Evolutionary conservation across 2,888 invertebrate genomes (phyloP).

Genomic region (Euzetes globulus): DNA sequence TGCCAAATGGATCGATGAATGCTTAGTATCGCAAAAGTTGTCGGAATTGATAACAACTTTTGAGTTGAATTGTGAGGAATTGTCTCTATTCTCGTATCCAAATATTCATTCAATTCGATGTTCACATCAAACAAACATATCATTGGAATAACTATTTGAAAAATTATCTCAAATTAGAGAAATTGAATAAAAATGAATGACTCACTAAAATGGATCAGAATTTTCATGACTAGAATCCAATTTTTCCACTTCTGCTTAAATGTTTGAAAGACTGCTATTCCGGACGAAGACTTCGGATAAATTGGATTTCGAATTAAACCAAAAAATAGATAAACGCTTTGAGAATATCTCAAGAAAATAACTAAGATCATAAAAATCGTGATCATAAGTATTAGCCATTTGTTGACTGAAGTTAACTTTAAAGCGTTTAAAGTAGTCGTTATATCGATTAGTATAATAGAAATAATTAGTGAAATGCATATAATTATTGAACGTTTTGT

Average conservation of each 20-base stretch:
- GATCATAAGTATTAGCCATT: neutral
- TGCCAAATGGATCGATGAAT: slow-evolving; percentile 22
- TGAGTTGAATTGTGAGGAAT: neutral
- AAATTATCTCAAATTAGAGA: neutral
- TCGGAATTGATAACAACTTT: slow-evolving; percentile 4
- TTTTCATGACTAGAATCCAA: neutral
- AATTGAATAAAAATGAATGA: neutral
- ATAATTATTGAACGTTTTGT: neutral
- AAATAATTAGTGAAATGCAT: neutral
- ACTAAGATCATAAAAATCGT: neutral
- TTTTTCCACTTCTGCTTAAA: neutral
- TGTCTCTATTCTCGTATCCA: neutral
- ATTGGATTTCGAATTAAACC: slow-evolving; percentile 7
- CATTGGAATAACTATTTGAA: neutral
- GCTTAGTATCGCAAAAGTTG: slow-evolving; percentile 4
- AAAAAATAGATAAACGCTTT: slow-evolving; percentile 12
- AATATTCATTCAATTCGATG: neutral
- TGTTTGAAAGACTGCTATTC: neutral
- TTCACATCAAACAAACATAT: neutral
- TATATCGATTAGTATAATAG: neutral
- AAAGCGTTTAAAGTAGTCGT: neutral
- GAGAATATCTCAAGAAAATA: neutral
- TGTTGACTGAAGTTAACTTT: neutral
- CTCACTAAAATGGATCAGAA: neutral
- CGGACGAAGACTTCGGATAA: neutral